These are phyloP conservation scores for Phasia obesa DNA, from an alignment of 2,888 invertebrate genomes.

Conservation along the genomic window DNA sequence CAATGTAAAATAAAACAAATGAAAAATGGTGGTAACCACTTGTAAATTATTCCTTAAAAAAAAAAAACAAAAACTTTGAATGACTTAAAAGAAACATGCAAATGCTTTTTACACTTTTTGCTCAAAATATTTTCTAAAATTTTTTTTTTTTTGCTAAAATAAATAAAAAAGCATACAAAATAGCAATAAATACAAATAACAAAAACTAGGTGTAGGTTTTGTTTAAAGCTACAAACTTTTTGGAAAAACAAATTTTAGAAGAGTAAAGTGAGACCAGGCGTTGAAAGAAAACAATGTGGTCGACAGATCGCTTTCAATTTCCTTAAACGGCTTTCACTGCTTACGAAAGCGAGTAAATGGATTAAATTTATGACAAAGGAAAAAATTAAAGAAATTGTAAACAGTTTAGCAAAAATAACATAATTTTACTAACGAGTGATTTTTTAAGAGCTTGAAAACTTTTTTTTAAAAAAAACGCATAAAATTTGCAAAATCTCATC, in stretches of 20 bases:
- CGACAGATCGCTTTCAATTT: slow-evolving; percentile 42
- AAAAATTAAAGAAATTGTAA: not conserved
- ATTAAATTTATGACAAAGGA: not conserved
- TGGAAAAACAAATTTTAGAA: not conserved
- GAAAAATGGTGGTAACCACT: slow-evolving; percentile 28
- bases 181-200: not conserved
- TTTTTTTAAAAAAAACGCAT: too few relatives aligned
- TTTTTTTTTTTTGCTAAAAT: not conserved
- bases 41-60: slow-evolving; percentile 40
- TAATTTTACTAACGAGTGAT: too few relatives aligned
- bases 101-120: slow-evolving; percentile 4
- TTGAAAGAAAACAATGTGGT: not conserved
- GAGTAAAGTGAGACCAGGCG: slow-evolving; percentile 2
- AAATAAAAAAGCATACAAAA: not conserved
- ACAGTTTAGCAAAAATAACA: too few relatives aligned
- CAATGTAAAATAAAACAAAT: slow-evolving; percentile 1
- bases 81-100: slow-evolving; percentile 25
- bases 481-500: too few relatives aligned
- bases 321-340: slow-evolving; percentile 35
- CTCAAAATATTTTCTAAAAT: slow-evolving; percentile 6
- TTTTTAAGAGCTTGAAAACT: too few relatives aligned
- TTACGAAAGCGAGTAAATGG: too few relatives aligned
- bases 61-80: slow-evolving; percentile 16
- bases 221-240: not conserved
- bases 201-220: slow-evolving; percentile 29